Percentiles rank a stretch among this genome's conserved stretches.
phyloP scores from a whole-genome alignment of 1,140 invertebrate genomes.

The Lamellibrachia luymesi region DNA sequence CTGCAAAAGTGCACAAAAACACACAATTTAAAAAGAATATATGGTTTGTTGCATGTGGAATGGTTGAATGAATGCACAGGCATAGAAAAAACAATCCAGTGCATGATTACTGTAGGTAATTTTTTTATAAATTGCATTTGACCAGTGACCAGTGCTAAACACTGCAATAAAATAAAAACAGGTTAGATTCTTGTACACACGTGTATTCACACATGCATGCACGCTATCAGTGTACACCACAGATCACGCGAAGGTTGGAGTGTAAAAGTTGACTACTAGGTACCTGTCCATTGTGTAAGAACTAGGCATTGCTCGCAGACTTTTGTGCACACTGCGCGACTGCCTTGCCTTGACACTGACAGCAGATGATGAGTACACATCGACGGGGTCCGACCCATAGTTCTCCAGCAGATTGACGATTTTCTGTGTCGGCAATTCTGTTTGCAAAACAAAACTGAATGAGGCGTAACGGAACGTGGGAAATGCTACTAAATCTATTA shows the following conservation, averaged over 20 bases:
- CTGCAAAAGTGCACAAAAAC: too few relatives aligned
- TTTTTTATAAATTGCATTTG: too few relatives aligned
- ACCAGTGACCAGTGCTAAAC: too few relatives aligned
- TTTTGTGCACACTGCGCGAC: background rate
- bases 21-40: too few relatives aligned
- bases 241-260: background rate
- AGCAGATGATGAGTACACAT: constrained; percentile 24
- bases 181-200: too few relatives aligned
- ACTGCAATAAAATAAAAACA: too few relatives aligned
- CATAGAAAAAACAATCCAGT: too few relatives aligned
- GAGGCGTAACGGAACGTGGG: background rate
- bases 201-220: too few relatives aligned
- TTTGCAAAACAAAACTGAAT: background rate
- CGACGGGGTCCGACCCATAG: constrained; percentile 41
- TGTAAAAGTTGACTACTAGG: background rate
- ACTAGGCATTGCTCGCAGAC: background rate
- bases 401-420: constrained; percentile 49
- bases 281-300: background rate
- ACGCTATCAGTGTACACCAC: too few relatives aligned
- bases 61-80: too few relatives aligned
- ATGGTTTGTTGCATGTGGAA: too few relatives aligned
- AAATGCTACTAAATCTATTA: background rate
- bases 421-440: constrained; percentile 46
- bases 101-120: too few relatives aligned
- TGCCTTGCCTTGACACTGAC: background rate